Base-by-base conservation (phyloP, 35 echinoderm and acorn worm species). In the Apostichopus californicus region DNA sequence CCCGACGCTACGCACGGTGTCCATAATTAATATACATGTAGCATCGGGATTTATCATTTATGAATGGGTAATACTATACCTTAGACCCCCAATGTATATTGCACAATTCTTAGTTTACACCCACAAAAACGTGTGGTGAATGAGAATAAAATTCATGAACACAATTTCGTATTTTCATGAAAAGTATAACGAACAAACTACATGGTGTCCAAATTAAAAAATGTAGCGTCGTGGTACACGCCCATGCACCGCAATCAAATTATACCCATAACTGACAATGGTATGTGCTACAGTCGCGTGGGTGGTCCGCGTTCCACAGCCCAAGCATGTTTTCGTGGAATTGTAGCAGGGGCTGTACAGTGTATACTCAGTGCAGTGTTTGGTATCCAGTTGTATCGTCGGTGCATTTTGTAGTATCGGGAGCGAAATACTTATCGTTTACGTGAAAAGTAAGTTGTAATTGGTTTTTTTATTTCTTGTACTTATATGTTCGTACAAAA, bases 1-100 rank as follows among this genome's bases (percentile, higher is more conserved):
- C 81, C 81, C 81, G 81, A 85, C 78, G 78, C 78, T 79, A 79
- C 78, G 78, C 78, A 20, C 46, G 81, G 81, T 85, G 81, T 85
- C 81, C 81, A 85, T 85, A 58, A 20, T 52, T 52, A 85, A 85
- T 11, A 54, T 85, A 20, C 54, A 78, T 85, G 81, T 85, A 85
- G 81, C 81, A 52, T 85, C 81, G 81, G 81, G 81, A 85, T 85
- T 58, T 11, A 52, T 55, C 58, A 11, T 46, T 85, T 25, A 85
- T 46, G 11, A 85, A 52, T 46, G 54, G 81, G 24, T 85, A 55
- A 9, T 85, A 0, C 81, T 85, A 10, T 46, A 58, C 12, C 9
- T 46, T 11, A 12, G 10, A 53, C 6, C 28, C 46, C 81, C 81
- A 54, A 85, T 10, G 17, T 52, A 56, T 46, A 20, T 85, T 55